Evolutionary conservation across 2,797 vertebrate species (phyloP), one percentile per base, ranked within the genome.

Genomic region (Pteronotus mesoamericanus): DNA sequence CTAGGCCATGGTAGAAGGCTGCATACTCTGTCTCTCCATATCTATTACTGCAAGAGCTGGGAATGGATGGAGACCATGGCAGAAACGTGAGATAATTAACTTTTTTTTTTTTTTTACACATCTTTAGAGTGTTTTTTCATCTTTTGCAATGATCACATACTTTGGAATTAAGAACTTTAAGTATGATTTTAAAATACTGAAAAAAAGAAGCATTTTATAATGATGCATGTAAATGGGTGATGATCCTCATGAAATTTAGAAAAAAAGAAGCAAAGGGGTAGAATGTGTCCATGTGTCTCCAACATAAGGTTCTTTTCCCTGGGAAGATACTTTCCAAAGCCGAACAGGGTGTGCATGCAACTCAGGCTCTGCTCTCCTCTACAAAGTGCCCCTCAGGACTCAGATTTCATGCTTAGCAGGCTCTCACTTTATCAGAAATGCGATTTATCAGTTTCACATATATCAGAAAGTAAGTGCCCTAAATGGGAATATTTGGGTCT

Each of bases 151-250:
- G 51, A 66, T 94, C 37, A n/a, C 29, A 68, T 42, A 71, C 21
- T 95, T 90, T 61, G 66, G n/a, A 87, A 57, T 88, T 82, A 74
- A 85, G 61, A 86, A 71, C 66, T 53, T 82, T 39, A 92, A 77
- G 16, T 72, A 32, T 94, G 55, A 84, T 83, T 95, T 94, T 75
- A 57, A 93, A 94, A 64, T 55, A 44, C 9, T 42, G 29, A 94
- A 94, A 85, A 86, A 80, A 95, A 86, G 69, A 71, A 68, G 9
- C 32, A 69, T 44, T 95, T 92, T 71, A 80, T 90, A 85, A 94
- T 85, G 86, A 46, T 22, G 12, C 18, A 32, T 53, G 14, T 57
- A 51, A 84, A 77, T 29, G 14, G 55, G 6, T 37, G 19, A 24
- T 32, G 15, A 48, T 57, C 55, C 44, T n/a, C 53, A 71, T 79